Conservation (phyloP, 2,113 vertebrate species). For the Mesocricetus auratus region DNA sequence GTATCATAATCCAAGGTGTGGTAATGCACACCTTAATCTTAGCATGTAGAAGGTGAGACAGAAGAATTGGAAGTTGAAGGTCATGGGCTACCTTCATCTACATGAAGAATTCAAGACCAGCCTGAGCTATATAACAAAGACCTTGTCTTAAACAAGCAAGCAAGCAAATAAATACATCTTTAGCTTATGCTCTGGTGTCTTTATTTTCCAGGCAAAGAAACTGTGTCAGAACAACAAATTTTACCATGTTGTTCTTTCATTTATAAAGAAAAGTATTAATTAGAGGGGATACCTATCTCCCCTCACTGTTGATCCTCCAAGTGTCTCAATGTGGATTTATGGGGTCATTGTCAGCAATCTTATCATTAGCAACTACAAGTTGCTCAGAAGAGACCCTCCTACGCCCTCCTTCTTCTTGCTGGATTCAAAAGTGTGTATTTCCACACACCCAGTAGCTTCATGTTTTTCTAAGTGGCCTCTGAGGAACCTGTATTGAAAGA, state of each 20-base stretch:
- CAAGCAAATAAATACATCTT: neutral
- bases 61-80: neutral
- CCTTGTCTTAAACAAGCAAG: neutral
- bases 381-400: conserved; percentile 1
- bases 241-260: neutral
- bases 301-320: neutral
- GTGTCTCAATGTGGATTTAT: neutral
- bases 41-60: no score
- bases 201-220: conserved; percentile 39
- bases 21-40: neutral
- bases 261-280: neutral
- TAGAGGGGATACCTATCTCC: neutral
- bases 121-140: neutral
- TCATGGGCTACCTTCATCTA: neutral
- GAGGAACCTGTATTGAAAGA: neutral
- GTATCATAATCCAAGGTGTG: no score
- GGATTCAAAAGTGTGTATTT: neutral
- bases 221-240: neutral
- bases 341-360: neutral
- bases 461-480: neutral
- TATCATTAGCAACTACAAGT: neutral
- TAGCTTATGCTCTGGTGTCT: neutral
- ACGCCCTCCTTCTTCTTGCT: neutral
- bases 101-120: neutral
- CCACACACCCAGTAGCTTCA: neutral